phyloP scores from a whole-genome alignment of 2,888 invertebrate genomes.

The Sinohyriopsis cumingii region DNA sequence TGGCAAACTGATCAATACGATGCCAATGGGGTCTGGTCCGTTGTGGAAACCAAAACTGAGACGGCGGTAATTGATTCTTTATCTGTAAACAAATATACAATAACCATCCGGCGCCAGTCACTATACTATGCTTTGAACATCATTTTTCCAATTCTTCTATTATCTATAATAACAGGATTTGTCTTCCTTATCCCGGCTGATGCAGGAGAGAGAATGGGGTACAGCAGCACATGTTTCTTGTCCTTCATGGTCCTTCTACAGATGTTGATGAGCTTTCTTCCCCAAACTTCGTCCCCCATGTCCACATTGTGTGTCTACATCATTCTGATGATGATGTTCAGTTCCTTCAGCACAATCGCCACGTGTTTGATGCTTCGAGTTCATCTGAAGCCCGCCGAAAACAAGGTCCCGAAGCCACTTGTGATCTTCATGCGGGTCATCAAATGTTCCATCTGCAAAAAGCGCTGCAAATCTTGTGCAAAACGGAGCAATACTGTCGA shows the following conservation, averaged over 20 bases:
- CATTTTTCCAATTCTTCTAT: conserved; percentile 27
- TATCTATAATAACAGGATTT: conserved; percentile 28
- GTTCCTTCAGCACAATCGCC: conserved; percentile 17
- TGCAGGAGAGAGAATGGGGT: conserved; percentile 29
- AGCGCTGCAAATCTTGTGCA: no score
- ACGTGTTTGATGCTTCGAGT: conserved; percentile 25
- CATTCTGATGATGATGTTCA: conserved; percentile 31
- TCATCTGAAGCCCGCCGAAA: conserved; percentile 15
- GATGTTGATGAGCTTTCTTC: conserved; percentile 29
- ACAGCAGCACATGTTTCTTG: conserved; percentile 34
- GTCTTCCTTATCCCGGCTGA: conserved; percentile 34
- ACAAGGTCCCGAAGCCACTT: conserved; percentile 17
- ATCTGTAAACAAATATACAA: conserved; percentile 20
- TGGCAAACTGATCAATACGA: conserved; percentile 24
- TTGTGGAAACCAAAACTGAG: conserved; percentile 16
- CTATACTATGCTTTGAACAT: conserved; percentile 27
- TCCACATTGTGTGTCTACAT: conserved; percentile 33
- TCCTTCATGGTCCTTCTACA: conserved; percentile 33
- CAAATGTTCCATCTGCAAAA: conserved; percentile 3
- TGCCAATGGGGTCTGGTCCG: conserved; percentile 24
- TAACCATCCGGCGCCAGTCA: conserved; percentile 24
- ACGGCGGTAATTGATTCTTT: neutral
- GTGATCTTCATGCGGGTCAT: conserved; percentile 7
- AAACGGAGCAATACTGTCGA: neutral
- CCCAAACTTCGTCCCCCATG: conserved; percentile 33